Percentiles rank a stretch among this genome's conserved stretches.
These are phyloP conservation scores for Galagoides demidoff DNA, from an alignment of 2,797 vertebrate species.

Conservation along the genomic window DNA sequence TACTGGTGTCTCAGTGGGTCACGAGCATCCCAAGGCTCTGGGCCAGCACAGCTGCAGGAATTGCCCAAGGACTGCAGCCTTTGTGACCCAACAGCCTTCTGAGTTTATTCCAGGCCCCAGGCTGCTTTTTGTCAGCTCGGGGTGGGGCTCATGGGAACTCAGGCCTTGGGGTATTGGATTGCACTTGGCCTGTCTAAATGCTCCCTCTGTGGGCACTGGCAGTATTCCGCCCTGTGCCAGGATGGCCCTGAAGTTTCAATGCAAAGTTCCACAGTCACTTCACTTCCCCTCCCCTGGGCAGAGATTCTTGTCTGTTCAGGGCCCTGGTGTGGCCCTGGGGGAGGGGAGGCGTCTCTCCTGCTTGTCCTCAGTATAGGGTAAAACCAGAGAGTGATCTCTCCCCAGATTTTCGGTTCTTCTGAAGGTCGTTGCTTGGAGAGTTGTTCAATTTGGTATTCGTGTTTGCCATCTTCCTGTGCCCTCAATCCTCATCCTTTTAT, in stretches of 20 bases:
- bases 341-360: not conserved
- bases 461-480: not conserved
- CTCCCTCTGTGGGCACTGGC: not conserved
- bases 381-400: not conserved
- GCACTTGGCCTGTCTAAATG: not conserved
- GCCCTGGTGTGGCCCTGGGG: not conserved
- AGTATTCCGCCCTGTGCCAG: not conserved
- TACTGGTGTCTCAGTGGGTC: too few relatives aligned
- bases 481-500: not conserved
- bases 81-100: too few relatives aligned
- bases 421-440: not conserved
- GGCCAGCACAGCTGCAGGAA: too few relatives aligned
- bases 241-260: not conserved
- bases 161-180: not conserved
- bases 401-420: not conserved
- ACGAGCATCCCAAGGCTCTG: too few relatives aligned
- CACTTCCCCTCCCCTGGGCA: not conserved
- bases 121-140: not conserved
- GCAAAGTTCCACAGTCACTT: not conserved
- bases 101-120: too few relatives aligned
- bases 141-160: not conserved
- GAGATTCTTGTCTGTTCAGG: not conserved
- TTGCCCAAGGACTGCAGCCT: too few relatives aligned
- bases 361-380: not conserved
- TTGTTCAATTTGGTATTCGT: not conserved